Base-by-base conservation (phyloP, 92 coral and sea anemone species). In the Zoanthus sociatus region DNA sequence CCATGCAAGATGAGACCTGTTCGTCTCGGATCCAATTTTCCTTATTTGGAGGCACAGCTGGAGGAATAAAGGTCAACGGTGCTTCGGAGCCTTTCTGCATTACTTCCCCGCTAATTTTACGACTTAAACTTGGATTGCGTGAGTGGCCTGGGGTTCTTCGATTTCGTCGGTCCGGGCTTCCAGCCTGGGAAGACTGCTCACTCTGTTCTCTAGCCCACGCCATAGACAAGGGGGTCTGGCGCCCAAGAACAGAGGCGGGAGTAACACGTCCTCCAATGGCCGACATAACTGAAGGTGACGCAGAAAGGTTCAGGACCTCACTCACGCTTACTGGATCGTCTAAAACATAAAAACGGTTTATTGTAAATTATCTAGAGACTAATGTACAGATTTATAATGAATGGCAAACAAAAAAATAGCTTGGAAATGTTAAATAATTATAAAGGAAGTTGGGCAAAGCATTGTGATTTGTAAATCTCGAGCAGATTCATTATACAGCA, bases 1-100 rank as follows among this genome's bases (percentile, higher is more conserved):
- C 94, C 78, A 95, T 93, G 73, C 99, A 97, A 2, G 90, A 86
- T 48, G 94, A 79, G 37, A 90, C 98, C 66, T 97, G 94, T 14
- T 92, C 92, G 83, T 97, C 99, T 56, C 97, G 98, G 86, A 93
- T 91, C 99, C 99, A 97, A 78, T 92, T 89, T 32, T 90, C 96
- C 77, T 75, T 94, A 16, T 92, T 84, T 5, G 99, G 99, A 46
- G 98, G 92, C 86, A 91, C 88, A n/a, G 82, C 84, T 10, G 98
- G 98, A 0, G 95, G 98, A 46, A 93, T 55, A 54, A 84, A 94
- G 54, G 79, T 68, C 89, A 81, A 88, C 90, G 88, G 93, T 73
- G 78, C 94, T 73, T 82, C 88, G 13, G 33, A 81, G 8, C 45
- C 44, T 64, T 58, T 76, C 42, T 53, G 71, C 82, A 73, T 86